Conservation (phyloP, 2,888 invertebrate species). For the Mallateleia sp. region DNA sequence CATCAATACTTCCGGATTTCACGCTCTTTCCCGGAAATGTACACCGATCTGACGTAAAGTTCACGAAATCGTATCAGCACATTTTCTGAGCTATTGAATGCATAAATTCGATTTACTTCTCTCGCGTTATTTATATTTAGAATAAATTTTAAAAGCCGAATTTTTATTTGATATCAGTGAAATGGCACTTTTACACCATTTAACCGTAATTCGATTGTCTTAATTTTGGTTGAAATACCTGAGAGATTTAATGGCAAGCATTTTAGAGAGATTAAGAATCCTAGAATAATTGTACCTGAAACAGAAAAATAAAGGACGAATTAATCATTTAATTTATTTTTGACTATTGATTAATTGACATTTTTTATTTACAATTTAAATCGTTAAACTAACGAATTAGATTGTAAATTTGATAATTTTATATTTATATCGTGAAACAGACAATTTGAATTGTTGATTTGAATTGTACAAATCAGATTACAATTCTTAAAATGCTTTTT, state of each 20-base stretch:
- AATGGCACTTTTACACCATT: slow-evolving; percentile 34
- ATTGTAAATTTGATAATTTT: no score
- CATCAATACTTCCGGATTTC: slow-evolving; percentile 44
- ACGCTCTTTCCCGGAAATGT: slow-evolving; percentile 29
- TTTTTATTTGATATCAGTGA: slow-evolving; percentile 27
- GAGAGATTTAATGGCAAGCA: no score
- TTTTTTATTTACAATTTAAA: no score
- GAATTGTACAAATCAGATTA: no score
- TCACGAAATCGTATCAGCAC: slow-evolving; percentile 35
- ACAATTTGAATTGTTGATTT: no score
- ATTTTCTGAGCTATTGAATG: slow-evolving; percentile 57
- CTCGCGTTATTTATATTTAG: slow-evolving; percentile 17
- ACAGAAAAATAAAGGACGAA: no score
- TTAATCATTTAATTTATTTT: no score
- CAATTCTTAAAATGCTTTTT: no score
- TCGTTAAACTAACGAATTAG: no score
- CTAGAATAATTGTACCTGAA: slow-evolving; percentile 33
- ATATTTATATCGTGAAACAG: no score
- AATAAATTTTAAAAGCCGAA: not conserved
- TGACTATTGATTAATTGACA: no score
- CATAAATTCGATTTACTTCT: slow-evolving; percentile 53
- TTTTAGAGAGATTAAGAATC: no score
- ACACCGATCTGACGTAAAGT: slow-evolving; percentile 39
- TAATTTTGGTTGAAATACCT: not conserved
- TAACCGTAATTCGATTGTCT: slow-evolving; percentile 17